These are phyloP conservation scores for Crotalus helleri DNA, from an alignment of 2,113 vertebrate genomes.

Conservation along the genomic window DNA sequence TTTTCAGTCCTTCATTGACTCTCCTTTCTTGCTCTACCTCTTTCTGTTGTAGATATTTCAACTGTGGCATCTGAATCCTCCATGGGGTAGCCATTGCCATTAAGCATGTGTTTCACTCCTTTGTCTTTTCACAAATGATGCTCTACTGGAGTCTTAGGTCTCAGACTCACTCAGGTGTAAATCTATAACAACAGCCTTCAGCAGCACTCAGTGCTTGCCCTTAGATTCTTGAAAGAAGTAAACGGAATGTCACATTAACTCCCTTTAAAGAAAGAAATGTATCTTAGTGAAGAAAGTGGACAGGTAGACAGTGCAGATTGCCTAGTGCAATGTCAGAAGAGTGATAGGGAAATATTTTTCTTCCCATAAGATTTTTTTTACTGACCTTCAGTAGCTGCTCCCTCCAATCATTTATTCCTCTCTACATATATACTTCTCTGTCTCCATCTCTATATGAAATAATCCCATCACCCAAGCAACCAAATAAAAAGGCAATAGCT, in stretches of 20 bases:
- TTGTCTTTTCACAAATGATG: conserved; percentile 4
- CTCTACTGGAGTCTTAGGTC: background rate
- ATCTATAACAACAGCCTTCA: conserved; percentile 5
- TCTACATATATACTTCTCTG: background rate
- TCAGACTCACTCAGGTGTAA: background rate
- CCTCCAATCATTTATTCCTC: background rate
- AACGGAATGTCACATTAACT: background rate
- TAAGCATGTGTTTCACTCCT: background rate
- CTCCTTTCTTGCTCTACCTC: background rate
- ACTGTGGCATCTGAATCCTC: background rate
- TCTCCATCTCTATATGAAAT: background rate
- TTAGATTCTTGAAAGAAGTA: conserved; percentile 12
- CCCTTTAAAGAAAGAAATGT: background rate
- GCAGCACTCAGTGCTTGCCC: background rate
- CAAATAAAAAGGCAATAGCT: background rate
- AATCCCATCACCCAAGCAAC: background rate
- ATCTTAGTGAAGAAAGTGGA: background rate
- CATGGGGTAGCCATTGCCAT: background rate
- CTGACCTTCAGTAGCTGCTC: background rate
- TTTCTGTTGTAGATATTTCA: background rate
- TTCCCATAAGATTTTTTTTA: background rate
- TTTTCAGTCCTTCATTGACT: too few relatives aligned
- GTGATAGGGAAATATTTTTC: background rate
- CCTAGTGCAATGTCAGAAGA: background rate
- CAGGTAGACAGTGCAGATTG: background rate